phyloP scores from a whole-genome alignment of 2,113 vertebrate species.

The Microtus richardsoni region DNA sequence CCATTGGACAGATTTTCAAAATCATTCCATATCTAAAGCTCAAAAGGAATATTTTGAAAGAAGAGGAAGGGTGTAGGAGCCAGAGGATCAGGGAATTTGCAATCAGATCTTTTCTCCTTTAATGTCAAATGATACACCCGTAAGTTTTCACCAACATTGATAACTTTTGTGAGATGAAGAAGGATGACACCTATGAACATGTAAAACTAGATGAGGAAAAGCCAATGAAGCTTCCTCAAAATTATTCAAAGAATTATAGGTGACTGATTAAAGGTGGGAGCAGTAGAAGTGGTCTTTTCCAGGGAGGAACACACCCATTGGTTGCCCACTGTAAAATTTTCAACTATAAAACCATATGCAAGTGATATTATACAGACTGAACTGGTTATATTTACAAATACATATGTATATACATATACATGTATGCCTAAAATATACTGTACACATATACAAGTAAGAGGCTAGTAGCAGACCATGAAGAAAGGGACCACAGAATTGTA shows the following conservation, averaged over 20 bases:
- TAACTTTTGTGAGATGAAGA: background rate
- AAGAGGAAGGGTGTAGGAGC: background rate
- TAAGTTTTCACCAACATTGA: background rate
- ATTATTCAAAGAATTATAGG: background rate
- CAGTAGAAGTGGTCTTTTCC: background rate
- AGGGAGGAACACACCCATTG: background rate
- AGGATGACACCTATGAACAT: background rate
- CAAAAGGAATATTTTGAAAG: background rate
- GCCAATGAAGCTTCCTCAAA: background rate
- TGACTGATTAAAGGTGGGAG: background rate
- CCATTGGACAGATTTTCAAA: background rate
- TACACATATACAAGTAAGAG: background rate
- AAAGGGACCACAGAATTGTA: background rate
- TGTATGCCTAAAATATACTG: background rate
- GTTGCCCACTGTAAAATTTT: background rate
- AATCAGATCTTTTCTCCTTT: background rate
- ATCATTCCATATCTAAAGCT: background rate
- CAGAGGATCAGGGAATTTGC: background rate
- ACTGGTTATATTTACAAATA: background rate
- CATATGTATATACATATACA: background rate
- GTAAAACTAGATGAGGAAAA: background rate
- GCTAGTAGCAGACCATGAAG: background rate
- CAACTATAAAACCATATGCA: background rate
- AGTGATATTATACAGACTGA: background rate
- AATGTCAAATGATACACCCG: background rate